Evolutionary conservation across 2,888 invertebrate genomes (phyloP), one percentile per base, ranked within the genome.

Genomic region (Arrhopalites spinosus): DNA sequence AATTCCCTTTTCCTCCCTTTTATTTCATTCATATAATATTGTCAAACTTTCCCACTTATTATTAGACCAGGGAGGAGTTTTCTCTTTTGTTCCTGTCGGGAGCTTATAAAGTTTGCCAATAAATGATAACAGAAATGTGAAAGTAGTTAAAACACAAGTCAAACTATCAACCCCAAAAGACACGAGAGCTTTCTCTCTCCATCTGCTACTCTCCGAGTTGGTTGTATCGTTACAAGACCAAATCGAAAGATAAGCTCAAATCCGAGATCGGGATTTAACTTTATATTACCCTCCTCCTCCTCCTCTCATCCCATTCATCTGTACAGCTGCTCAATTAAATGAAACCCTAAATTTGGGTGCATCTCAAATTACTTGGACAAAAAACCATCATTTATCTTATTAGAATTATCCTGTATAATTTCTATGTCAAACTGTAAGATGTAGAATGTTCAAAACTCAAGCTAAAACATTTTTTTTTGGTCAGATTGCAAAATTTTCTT

Each of bases 81-180:
- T 23, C 15, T 27, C 20, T 59, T 13, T 59, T 23, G 63, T 27
- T 15, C 47, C 23, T 53, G 27, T 61, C 23, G 25, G 69, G 15
- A 30, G 27, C 47, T 59, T 72, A 72, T 72, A 72, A 72, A 72
- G 45, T 72, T 72, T 72, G 36, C 71, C 71, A 72, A 72, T 72
- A 72, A 72, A 72, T 72, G 71, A 72, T 72, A 72, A 72, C 61
- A 17, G 50, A 64, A 27, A 64, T 20, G 56, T 20, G 56, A 56
- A 23, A 67, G 66, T 43, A 45, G 43, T 36, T 45, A n/a, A 70
- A 11, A 56, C 70, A 72, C 70, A 36, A 70, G 56, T 70, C 70
- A 68, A 68, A 68, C 27, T 47, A 68, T 68, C 50, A 68, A 36
- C 36, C 36, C n/a, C n/a, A n/a, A n/a, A n/a, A n/a, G n/a, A n/a